Conservation (phyloP, 1,140 invertebrate genomes). For the Metopolophium dirhodum region DNA sequence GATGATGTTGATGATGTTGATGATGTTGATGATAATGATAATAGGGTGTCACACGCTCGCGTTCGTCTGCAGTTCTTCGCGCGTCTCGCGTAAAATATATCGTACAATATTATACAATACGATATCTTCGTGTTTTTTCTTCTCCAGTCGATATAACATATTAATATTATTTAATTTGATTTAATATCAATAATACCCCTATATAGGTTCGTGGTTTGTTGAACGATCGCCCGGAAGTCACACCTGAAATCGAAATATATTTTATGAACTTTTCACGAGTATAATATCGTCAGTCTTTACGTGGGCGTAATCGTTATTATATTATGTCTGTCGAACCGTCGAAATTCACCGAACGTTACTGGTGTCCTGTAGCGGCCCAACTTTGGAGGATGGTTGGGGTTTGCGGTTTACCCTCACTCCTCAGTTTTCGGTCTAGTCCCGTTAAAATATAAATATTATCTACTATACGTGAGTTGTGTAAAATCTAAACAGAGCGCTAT, state of each 20-base stretch:
- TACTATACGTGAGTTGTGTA: neutral
- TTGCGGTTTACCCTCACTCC: neutral
- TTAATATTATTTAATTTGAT: too few relatives aligned
- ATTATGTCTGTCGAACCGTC: neutral
- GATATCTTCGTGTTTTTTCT: too few relatives aligned
- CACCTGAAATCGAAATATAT: neutral
- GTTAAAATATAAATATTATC: neutral
- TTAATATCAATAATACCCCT: too few relatives aligned
- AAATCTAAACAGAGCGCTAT: neutral
- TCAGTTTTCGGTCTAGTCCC: neutral
- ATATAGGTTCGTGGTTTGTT: neutral
- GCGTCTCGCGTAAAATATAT: too few relatives aligned
- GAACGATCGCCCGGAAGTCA: neutral
- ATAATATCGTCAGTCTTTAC: neutral
- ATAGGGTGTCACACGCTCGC: neutral
- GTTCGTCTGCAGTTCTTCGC: neutral
- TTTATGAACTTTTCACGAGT: neutral
- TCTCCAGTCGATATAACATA: neutral
- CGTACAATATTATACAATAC: too few relatives aligned
- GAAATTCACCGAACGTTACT: neutral
- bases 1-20: too few relatives aligned
- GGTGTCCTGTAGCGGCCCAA: neutral
- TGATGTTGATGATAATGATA: too few relatives aligned
- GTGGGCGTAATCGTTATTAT: neutral
- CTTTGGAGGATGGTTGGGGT: too few relatives aligned